Evolutionary conservation across 2,113 vertebrate species (phyloP), one percentile per base, ranked within the genome.

Genomic region (Lophotis ruficrista): DNA sequence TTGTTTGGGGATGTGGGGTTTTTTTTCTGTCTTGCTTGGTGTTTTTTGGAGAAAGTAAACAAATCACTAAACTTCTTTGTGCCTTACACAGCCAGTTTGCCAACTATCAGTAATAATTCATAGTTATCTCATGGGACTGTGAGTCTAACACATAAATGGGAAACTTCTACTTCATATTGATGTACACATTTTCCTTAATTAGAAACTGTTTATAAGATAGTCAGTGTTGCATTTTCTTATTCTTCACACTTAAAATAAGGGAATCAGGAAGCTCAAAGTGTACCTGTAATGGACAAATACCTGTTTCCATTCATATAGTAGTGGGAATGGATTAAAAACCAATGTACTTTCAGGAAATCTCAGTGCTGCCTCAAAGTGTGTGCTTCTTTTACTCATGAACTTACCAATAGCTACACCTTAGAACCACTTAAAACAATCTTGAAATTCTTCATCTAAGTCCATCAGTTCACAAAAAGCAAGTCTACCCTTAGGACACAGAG

Each of bases 1-100:
- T 28, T 53, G 1, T 6, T 6, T n/a, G 1, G 12, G 6, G 2
- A 21, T 51, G 33, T 31, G 9, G 5, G 53, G 12, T 2, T 23
- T 31, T 31, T 6, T 31, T 24, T 71, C 50, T 18, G 15, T 27
- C 43, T 35, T 17, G 14, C 30, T 28, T 41, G 37, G 37, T 62
- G 35, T 22, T 47, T 51, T 80, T 41, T 2, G 10, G 15, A 20
- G 25, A 48, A 35, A 43, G 23, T 25, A 68, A 62, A 9, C 4
- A 62, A 58, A 56, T 50, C 8, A 45, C 5, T 43, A 8, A 54
- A n/a, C 7, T 30, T 71, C 27, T 75, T 62, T 28, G 13, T 17
- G 41, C 6, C 7, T 70, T 61, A 53, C 8, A 65, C 3, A 70
- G 53, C 4, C 61, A 82, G 12, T 41, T 78, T 82, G 8, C 14